Base-by-base conservation (phyloP, 2,113 vertebrate genomes). In the Ornithorhynchus anatinus region DNA sequence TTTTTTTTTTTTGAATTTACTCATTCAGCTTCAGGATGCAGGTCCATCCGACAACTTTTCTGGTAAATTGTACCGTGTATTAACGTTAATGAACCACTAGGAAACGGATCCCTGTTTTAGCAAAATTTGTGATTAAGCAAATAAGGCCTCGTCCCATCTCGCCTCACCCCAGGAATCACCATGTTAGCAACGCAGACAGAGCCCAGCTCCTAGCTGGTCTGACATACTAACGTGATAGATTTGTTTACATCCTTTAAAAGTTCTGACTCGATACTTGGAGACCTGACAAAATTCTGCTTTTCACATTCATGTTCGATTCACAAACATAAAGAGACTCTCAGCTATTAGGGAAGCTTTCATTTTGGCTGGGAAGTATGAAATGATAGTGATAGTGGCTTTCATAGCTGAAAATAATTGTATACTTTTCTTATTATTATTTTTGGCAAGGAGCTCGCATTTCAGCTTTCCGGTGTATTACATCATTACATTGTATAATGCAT, bases 401-500 rank as follows among this genome's bases (percentile, higher is more conserved):
- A 92, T 88, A 89, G 91, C 91, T 86, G 89, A 93, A 94, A 93
- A 93, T 93, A 94, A 93, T 93, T 91, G 92, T 93, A 91, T 86
- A 92, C 92, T 94, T 93, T 92, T 91, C 79, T 91, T 92, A 80
- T 94, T 93, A 91, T 92, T 92, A 92, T 94, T 93, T 93, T 94
- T 94, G 93, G 91, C 91, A 94, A 90, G 86, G 89, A 88, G 62
- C 57, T 56, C 60, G 66, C 75, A 31, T 87, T 91, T 90, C 81
- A 43, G 91, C 92, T 92, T 93, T 86, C 91, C 82, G 81, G 90
- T 53, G 38, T 93, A 90, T 94, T 93, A 93, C 93, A 94, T 93
- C 92, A 93, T 93, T 93, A 92, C 92, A 79, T 89, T 91, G 90
- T 92, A 93, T 94, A 93, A 93, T 92, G 93, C 91, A 93, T 94